Evolutionary conservation across 1,140 invertebrate species (phyloP), one percentile per base, ranked within the genome.

Genomic region (Drosophila athabasca): DNA sequence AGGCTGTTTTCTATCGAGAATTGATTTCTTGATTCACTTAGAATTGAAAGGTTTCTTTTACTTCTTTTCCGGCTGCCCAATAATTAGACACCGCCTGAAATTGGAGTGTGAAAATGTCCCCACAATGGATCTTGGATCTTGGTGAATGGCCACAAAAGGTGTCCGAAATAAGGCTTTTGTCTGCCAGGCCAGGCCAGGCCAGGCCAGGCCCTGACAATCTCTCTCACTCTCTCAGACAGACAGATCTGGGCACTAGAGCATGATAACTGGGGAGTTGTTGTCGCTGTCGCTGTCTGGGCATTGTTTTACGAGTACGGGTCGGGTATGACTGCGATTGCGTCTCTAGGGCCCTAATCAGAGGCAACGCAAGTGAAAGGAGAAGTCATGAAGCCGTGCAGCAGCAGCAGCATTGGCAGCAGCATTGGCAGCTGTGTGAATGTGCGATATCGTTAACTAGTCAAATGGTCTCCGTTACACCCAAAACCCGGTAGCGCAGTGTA

Each of bases 31-130:
- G 45, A 69, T 49, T 68, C 51, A 49, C 49, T 69, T 15, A 69
- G 66, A 69, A 69, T 69, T 44, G 66, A 69, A 69, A 69, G 66
- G 64, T 55, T 44, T 68, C 35, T 39, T 39, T 4, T 4, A 19
- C 0, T 9, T 9, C 31, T 31, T 31, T 8, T 8, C 31, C 55
- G 66, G 66, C 66, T 49, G 50, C 62, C 55, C 64, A 68, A 69
- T 69, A 57, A 68, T 69, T 69, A 69, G 43, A 59, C 50, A 52
- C 39, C 44, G 24, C 53, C 44, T 48, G 73, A 85, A 88, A 88
- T 78, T 88, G 72, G 83, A 88, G 83, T 88, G 83, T 88, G 79
- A 88, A 88, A 88, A 88, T 88, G 83, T 76, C 66, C 43, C 43
- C 60, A 85, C 76, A 85, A 85, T 85, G 48, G 60, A 46, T 50